A percentile compares a stretch with the other conserved stretches of the same genome.
phyloP scores from a whole-genome alignment of 1,140 invertebrate species.

The Wiebesia pumilae region DNA sequence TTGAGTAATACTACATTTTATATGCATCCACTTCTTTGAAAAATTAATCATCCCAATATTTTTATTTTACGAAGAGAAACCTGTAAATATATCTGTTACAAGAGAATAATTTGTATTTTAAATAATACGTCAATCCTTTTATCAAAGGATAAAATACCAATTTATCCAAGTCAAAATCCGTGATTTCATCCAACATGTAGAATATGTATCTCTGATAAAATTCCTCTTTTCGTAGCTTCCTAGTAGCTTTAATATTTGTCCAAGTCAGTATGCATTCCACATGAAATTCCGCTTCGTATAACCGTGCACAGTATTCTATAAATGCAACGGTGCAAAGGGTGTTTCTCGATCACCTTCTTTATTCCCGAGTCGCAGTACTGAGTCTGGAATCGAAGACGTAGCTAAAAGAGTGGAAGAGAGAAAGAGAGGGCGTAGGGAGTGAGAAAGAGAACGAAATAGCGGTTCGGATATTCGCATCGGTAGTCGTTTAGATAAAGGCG shows the following conservation, averaged over 20 bases:
- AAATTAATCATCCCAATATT: no score
- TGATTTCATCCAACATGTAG: no score
- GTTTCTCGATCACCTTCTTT: neutral
- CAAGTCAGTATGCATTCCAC: neutral
- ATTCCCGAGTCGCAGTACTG: neutral
- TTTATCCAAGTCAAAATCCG: no score
- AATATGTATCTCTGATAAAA: neutral
- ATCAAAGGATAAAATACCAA: no score
- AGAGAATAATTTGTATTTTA: no score
- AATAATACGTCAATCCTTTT: no score
- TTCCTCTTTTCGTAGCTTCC: no score
- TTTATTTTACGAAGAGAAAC: no score
- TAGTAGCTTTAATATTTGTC: neutral
- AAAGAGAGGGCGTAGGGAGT: neutral
- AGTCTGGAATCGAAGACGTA: neutral
- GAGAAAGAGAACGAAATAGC: neutral
- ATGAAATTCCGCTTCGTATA: neutral
- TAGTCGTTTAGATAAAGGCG: constrained; percentile 63
- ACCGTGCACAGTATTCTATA: neutral
- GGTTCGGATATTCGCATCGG: constrained; percentile 57
- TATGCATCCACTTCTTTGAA: no score
- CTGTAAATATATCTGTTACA: no score
- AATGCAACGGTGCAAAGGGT: neutral
- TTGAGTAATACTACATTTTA: no score
- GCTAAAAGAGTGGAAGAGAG: neutral